Conservation (phyloP, 2,113 vertebrate genomes). For the Candoia aspera region DNA sequence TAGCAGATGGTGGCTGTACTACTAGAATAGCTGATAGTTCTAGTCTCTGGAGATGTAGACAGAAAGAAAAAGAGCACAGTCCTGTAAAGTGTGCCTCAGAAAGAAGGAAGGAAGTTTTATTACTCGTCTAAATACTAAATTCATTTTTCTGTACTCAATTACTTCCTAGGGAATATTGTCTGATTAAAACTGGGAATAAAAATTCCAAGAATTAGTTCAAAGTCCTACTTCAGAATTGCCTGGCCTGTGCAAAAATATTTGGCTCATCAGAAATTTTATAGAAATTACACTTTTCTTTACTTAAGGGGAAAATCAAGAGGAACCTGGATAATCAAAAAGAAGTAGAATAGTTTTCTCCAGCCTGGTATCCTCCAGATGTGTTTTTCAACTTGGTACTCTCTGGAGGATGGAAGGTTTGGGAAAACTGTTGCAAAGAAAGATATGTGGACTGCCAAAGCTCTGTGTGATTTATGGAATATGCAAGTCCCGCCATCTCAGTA, state of each 20-base stretch:
- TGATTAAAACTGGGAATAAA: conserved; percentile 46
- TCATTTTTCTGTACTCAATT: conserved; percentile 43
- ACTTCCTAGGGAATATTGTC: conserved; percentile 33
- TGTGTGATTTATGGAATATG: not conserved
- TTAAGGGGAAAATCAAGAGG: not conserved
- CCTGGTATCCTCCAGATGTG: not conserved
- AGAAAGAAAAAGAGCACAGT: conserved; percentile 28
- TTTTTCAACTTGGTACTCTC: not conserved
- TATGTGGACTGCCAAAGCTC: not conserved
- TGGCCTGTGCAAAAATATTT: not conserved
- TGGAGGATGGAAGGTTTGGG: not conserved
- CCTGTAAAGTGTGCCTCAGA: conserved; percentile 38
- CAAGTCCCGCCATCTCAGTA: not conserved
- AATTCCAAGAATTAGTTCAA: conserved; percentile 37
- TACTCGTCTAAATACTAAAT: conserved; percentile 54
- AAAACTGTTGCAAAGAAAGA: not conserved
- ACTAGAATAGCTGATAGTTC: conserved; percentile 42
- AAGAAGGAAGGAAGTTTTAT: conserved; percentile 70
- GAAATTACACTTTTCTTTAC: not conserved
- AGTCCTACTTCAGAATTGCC: not conserved
- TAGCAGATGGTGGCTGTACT: not conserved
- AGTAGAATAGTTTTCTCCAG: not conserved
- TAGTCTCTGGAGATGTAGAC: not conserved
- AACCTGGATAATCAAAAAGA: conserved; percentile 16
- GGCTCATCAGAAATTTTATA: not conserved